Conservation (phyloP, 2,888 invertebrate species). For the Drosophila conformis region DNA sequence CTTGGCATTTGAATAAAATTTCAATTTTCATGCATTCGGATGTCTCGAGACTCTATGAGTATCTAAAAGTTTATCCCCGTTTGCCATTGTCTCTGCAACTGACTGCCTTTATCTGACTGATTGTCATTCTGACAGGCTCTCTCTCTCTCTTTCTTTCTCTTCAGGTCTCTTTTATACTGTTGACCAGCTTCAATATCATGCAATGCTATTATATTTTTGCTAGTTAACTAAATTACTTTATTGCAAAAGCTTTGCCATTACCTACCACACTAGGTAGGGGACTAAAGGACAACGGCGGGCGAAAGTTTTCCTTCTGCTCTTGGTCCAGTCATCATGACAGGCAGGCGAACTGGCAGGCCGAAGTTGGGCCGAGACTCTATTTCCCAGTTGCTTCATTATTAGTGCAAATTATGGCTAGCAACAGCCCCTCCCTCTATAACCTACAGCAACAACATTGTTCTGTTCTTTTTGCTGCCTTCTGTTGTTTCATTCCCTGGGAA, state of each 20-base stretch:
- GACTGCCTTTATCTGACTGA: constrained; percentile 16
- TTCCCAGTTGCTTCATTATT: constrained; percentile 67
- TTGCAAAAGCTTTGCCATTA: constrained; percentile 53
- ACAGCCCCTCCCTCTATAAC: constrained; percentile 7
- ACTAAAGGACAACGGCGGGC: background rate
- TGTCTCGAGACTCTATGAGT: constrained; percentile 15
- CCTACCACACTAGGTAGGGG: constrained; percentile 35
- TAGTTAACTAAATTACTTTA: constrained; percentile 69
- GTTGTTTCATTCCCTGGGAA: constrained; percentile 53
- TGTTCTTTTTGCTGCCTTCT: constrained; percentile 51
- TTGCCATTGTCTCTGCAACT: constrained; percentile 33
- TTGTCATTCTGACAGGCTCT: constrained; percentile 6
- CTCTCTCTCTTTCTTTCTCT: background rate
- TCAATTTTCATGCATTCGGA: constrained; percentile 67
- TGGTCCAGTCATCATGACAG: constrained; percentile 54
- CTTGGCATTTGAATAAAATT: constrained; percentile 70
- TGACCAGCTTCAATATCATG: constrained; percentile 22
- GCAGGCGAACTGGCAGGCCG: background rate
- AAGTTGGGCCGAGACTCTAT: constrained; percentile 36
- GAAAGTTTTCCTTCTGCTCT: constrained; percentile 18
- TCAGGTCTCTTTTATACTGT: background rate
- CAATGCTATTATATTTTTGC: constrained; percentile 55
- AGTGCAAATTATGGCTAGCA: constrained; percentile 62
- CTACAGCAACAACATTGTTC: constrained; percentile 23
- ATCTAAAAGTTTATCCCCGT: constrained; percentile 45